Base-by-base conservation (phyloP, 2,797 vertebrate species). In the Acropternis orthonyx region DNA sequence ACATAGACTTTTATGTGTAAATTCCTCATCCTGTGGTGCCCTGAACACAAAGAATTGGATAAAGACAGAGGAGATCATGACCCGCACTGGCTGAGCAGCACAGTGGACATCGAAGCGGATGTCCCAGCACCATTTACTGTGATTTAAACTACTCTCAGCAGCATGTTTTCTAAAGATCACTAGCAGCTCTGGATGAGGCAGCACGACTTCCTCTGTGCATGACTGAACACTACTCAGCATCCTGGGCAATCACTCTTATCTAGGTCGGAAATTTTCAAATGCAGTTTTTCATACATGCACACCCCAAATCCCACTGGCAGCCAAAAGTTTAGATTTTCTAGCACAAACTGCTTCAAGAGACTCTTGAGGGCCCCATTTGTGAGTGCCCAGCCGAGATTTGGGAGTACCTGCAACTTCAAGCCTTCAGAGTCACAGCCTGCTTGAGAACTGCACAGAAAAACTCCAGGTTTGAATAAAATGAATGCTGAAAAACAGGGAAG, bases 401-500 rank as follows among this genome's bases (percentile, higher is more conserved):
- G 65, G 66, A 83, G 54, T 56, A 85, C 39, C 54, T 89, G 81
- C 52, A 87, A 85, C 62, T 68, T 92, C 61, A 67, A 80, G 66
- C 32, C 51, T 77, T 92, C 85, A 81, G 73, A 82, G 58, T 69
- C 2, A 0, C 73, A 87, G 72, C 37, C 32, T 89, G 86, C 41
- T 73, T 92, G 52, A 90, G 58, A 90, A 65, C 78, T 89, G 78
- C 84, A 66, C 2, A 3, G 65, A 93, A 93, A 96, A 96, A 78
- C 62, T 81, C 58, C 65, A 84, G 51, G 44, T 82, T 58, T 91
- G 91, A 91, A 81, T 84, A 88, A 94, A 94, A 95, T 62, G 66
- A 94, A 80, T 85, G 81, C 67, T 91, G 95, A 94, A 94, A 93
- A 96, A 93, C 92, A 94, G 85, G 85, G 94, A 96, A 95, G 93